A percentile compares a stretch with the other conserved stretches of the same genome.
These are phyloP conservation scores for Thaleichthys pacificus DNA, from an alignment of 2,797 vertebrate species.

Conservation along the genomic window DNA sequence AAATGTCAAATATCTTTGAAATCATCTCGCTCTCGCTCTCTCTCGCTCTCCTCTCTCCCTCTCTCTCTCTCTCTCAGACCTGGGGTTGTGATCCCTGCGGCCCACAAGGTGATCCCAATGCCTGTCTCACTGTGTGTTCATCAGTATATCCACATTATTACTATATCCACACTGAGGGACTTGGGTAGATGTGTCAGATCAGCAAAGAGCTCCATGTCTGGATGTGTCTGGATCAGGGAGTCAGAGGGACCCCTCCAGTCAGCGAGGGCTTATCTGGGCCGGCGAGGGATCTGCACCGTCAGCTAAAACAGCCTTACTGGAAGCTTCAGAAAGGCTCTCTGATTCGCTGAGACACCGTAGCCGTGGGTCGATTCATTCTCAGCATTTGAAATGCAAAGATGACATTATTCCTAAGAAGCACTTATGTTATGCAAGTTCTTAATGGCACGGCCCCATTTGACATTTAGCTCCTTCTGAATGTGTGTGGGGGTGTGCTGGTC, in stretches of 20 bases:
- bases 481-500: too few relatives aligned
- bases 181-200: conserved; percentile 13
- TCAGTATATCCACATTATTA: too few relatives aligned
- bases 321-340: conserved; percentile 37
- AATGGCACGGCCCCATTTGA: too few relatives aligned
- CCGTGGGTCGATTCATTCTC: background rate
- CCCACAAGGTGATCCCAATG: background rate
- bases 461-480: too few relatives aligned
- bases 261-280: conserved; percentile 31
- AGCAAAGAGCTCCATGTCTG: conserved; percentile 35
- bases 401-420: too few relatives aligned
- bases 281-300: conserved; percentile 34
- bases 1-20: conserved; percentile 38
- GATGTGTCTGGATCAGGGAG: conserved; percentile 29
- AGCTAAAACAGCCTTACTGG: conserved; percentile 44
- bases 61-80: background rate
- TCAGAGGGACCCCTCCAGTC: conserved; percentile 31
- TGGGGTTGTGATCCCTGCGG: background rate
- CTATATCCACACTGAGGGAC: too few relatives aligned
- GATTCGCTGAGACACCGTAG: conserved; percentile 22
- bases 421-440: too few relatives aligned
- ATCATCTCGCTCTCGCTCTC: too few relatives aligned
- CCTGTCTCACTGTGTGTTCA: conserved; percentile 13
- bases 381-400: too few relatives aligned
- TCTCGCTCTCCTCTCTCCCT: too few relatives aligned